These are phyloP conservation scores for Melieria picta DNA, from an alignment of 2,888 invertebrate genomes.

Conservation along the genomic window DNA sequence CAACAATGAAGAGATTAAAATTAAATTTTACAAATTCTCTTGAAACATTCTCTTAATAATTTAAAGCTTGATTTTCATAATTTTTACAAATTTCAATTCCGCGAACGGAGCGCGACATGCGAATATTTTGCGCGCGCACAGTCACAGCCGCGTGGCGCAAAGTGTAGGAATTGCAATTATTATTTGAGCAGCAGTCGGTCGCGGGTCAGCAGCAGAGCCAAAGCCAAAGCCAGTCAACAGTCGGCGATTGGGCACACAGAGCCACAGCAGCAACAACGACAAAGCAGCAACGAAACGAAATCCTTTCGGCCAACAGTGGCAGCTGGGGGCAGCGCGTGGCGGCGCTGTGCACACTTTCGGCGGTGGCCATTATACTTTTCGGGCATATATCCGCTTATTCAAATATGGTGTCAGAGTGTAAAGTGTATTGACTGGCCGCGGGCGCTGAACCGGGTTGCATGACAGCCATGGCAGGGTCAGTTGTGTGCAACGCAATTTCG, in stretches of 20 bases:
- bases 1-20: no score
- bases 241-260: neutral
- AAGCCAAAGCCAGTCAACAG: neutral
- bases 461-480: neutral
- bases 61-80: no score
- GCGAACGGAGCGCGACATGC: no score
- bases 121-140: no score
- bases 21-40: no score
- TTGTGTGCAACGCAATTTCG: slow-evolving; percentile 5
- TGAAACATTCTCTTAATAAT: no score
- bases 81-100: no score
- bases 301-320: slow-evolving; percentile 6
- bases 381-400: slow-evolving; percentile 22
- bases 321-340: slow-evolving; percentile 5
- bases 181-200: slow-evolving; percentile 36
- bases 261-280: neutral
- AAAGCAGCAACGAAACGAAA: neutral
- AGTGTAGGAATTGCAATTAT: slow-evolving; percentile 16
- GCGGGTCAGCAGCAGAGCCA: neutral
- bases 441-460: neutral
- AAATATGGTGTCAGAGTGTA: slow-evolving; percentile 31
- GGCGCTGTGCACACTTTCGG: neutral
- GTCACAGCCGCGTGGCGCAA: neutral
- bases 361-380: slow-evolving; percentile 9
- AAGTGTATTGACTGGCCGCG: slow-evolving; percentile 25